phyloP scores from a whole-genome alignment of 2,888 invertebrate species.

The Eudemis profundana region DNA sequence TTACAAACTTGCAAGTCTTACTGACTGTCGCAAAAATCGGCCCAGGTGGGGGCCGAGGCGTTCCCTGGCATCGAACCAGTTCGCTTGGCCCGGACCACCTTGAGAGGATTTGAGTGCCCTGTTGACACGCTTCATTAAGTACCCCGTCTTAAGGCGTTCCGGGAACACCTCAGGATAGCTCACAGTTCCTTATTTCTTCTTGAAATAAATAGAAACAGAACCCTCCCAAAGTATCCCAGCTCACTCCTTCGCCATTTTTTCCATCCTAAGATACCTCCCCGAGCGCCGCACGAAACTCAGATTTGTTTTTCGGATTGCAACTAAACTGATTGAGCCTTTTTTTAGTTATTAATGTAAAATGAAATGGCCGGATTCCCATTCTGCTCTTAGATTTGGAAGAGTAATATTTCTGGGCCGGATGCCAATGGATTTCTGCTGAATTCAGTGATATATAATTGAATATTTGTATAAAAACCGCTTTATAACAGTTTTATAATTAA shows the following conservation, averaged over 20 bases:
- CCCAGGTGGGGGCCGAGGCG: too few relatives aligned
- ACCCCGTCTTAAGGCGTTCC: too few relatives aligned
- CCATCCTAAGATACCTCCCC: conserved; percentile 34
- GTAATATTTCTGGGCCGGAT: conserved; percentile 28
- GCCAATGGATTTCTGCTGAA: conserved; percentile 39
- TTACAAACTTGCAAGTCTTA: too few relatives aligned
- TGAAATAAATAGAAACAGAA: conserved; percentile 8
- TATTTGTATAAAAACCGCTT: conserved; percentile 25
- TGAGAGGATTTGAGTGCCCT: too few relatives aligned
- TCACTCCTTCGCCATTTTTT: conserved; percentile 10
- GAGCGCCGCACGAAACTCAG: conserved; percentile 56
- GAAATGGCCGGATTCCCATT: conserved; percentile 37
- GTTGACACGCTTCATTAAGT: too few relatives aligned
- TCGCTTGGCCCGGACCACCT: too few relatives aligned
- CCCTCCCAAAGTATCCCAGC: neutral
- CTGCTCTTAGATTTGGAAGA: conserved; percentile 1
- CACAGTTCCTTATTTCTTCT: too few relatives aligned
- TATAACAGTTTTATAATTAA: neutral
- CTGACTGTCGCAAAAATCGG: too few relatives aligned
- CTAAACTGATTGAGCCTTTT: conserved; percentile 59
- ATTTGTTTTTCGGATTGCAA: conserved; percentile 57
- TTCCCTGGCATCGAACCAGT: too few relatives aligned
- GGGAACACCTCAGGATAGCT: too few relatives aligned
- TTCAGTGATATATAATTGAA: conserved; percentile 37
- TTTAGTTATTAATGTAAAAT: conserved; percentile 51